Evolutionary conservation across 2,797 vertebrate species (phyloP).

Genomic region (Octomys mimax): DNA sequence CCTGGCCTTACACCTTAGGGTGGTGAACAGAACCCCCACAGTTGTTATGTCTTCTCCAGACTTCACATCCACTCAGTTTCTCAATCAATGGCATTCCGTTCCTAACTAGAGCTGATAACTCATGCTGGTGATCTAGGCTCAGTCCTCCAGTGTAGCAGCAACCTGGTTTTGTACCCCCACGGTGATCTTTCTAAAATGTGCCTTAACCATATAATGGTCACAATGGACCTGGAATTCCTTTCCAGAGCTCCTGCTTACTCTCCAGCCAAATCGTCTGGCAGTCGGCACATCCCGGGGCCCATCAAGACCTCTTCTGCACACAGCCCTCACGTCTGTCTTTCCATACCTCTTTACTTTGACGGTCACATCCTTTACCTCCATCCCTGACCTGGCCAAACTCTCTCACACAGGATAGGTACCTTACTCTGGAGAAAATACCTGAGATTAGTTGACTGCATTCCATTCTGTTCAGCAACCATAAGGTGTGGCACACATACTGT

Average conservation of each 20-base stretch:
- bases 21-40: accelerated
- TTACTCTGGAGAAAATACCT: not conserved
- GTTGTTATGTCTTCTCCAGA: too few species aligned
- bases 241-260: accelerated
- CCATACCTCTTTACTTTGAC: not conserved
- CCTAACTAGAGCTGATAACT: accelerated
- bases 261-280: not conserved
- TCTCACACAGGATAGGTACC: not conserved
- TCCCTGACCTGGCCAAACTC: not conserved
- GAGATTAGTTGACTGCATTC: not conserved
- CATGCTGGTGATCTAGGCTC: accelerated
- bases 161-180: not conserved
- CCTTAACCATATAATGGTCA: accelerated
- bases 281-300: accelerated
- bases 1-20: accelerated
- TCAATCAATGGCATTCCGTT: accelerated
- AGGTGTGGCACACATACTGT: accelerated
- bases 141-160: accelerated
- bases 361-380: not conserved
- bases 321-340: not conserved
- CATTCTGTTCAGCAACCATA: not conserved
- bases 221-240: accelerated
- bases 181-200: accelerated
- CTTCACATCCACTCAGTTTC: not conserved
- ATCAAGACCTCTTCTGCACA: accelerated